phyloP scores from a whole-genome alignment of 2,113 vertebrate species.

The Polypterus senegalus region DNA sequence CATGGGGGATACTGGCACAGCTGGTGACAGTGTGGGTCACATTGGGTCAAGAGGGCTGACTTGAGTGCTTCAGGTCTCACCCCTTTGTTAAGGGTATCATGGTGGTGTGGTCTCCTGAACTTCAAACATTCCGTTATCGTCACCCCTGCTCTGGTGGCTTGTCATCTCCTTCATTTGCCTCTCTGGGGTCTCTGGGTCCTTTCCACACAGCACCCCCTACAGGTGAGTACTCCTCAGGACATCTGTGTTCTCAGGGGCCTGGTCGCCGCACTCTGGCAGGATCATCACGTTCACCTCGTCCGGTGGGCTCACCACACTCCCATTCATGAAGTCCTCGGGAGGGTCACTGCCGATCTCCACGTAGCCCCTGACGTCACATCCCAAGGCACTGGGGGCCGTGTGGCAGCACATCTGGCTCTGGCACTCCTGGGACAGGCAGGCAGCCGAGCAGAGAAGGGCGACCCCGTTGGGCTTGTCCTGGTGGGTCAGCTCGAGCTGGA shows the following conservation, averaged over 20 bases:
- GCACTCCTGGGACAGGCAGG: constrained; percentile 52
- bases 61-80: no score
- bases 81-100: no score
- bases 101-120: not conserved
- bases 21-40: no score
- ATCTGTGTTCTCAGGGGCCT: not conserved
- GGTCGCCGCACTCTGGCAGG: not conserved
- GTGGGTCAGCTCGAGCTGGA: constrained; percentile 53
- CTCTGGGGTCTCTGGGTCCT: not conserved
- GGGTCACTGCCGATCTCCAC: not conserved
- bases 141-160: not conserved
- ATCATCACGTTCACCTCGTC: not conserved
- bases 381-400: not conserved
- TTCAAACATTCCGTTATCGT: not conserved
- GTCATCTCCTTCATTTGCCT: not conserved
- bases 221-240: not conserved
- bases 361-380: not conserved
- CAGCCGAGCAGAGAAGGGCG: constrained; percentile 32
- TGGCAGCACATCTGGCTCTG: constrained; percentile 50
- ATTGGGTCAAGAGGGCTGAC: no score
- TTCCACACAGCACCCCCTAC: not conserved
- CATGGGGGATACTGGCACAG: no score
- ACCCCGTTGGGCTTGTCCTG: constrained; percentile 23
- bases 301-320: not conserved
- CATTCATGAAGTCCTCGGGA: not conserved